Evolutionary conservation across 2,888 invertebrate genomes (phyloP).

Genomic region (Galerucella calmariensis): DNA sequence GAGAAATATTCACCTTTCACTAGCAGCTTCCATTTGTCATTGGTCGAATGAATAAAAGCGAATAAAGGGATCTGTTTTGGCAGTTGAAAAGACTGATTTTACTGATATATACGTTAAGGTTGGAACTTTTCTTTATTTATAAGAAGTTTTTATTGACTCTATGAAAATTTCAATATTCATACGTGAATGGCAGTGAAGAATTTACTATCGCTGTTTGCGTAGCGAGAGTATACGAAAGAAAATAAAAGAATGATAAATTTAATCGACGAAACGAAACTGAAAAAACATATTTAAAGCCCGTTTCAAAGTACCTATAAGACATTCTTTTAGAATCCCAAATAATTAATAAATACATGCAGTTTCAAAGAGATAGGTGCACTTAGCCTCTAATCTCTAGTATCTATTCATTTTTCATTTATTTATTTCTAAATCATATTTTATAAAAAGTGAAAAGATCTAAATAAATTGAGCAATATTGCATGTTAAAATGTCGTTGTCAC

Average conservation of each 20-base stretch:
- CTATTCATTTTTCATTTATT: too few species aligned
- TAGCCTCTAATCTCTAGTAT: too few species aligned
- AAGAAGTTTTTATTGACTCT: slow-evolving; percentile 36
- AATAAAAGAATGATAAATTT: background rate
- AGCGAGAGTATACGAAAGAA: background rate
- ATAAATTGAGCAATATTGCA: too few species aligned
- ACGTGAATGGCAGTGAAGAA: background rate
- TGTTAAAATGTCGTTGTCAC: too few species aligned
- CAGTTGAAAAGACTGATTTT: slow-evolving; percentile 55
- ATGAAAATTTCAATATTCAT: background rate
- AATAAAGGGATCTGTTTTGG: slow-evolving; percentile 57
- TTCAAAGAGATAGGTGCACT: too few species aligned
- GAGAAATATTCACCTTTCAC: slow-evolving; percentile 65
- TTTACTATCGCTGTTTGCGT: background rate
- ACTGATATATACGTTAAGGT: slow-evolving; percentile 56
- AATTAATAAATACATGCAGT: too few species aligned
- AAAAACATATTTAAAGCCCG: too few species aligned
- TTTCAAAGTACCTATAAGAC: too few species aligned
- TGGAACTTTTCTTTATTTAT: slow-evolving; percentile 48
- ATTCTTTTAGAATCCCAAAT: too few species aligned
- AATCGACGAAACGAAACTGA: background rate
- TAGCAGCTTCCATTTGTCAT: slow-evolving; percentile 65
- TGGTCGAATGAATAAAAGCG: slow-evolving; percentile 53
- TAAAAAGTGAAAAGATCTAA: too few species aligned
- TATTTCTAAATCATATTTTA: too few species aligned